Evolutionary conservation across 2,888 invertebrate genomes (phyloP).

Genomic region (Vandiemenella viatica): DNA sequence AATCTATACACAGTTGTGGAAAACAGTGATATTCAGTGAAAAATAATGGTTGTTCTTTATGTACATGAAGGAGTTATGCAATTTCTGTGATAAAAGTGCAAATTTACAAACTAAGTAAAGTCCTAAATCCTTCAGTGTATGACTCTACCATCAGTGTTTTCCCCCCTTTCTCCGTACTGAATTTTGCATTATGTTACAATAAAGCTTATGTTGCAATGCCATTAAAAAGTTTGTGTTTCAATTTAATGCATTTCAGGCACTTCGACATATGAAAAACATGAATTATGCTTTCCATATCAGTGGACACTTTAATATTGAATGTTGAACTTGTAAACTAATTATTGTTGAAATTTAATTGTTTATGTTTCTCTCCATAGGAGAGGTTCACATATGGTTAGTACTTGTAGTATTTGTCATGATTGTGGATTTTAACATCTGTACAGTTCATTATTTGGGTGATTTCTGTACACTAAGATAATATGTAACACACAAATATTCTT

Average conservation of each 20-base stretch:
- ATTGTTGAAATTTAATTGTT: conserved; percentile 14
- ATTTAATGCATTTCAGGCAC: neutral
- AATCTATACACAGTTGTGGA: too few relatives aligned
- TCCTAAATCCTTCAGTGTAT: neutral
- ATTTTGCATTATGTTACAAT: too few relatives aligned
- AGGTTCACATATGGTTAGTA: conserved; percentile 10
- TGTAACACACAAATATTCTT: conserved; percentile 4
- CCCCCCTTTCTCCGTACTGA: too few relatives aligned
- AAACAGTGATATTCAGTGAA: neutral
- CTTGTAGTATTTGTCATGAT: conserved; percentile 8
- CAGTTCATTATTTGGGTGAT: conserved; percentile 6
- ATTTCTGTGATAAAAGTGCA: conserved; percentile 13
- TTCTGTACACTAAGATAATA: conserved; percentile 7
- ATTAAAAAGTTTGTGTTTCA: neutral
- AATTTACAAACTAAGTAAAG: conserved; percentile 2
- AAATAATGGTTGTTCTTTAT: conserved; percentile 6
- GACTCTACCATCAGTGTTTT: too few relatives aligned
- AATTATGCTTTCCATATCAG: neutral
- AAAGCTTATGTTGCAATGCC: too few relatives aligned
- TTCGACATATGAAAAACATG: neutral
- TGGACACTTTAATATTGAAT: conserved; percentile 10
- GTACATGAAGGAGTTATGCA: conserved; percentile 6
- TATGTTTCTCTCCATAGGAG: conserved; percentile 11
- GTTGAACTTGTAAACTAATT: conserved; percentile 13
- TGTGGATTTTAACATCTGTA: conserved; percentile 11